Evolutionary conservation across 2,797 vertebrate species (phyloP).

Genomic region (Danio kyathit): DNA sequence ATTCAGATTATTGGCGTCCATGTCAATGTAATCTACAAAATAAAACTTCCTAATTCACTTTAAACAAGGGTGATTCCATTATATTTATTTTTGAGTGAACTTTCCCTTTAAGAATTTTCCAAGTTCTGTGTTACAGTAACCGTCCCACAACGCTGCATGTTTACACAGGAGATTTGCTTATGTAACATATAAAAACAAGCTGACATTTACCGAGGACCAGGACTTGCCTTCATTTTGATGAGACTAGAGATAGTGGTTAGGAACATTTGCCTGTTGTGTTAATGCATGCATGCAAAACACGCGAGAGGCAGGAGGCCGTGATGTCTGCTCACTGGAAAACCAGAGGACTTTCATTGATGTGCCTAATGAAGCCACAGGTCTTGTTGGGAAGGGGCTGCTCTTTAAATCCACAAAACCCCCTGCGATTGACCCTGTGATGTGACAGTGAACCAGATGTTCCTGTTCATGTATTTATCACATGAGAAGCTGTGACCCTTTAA

Average conservation of each 20-base stretch:
- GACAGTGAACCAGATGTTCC: conserved; percentile 34
- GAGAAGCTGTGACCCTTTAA: conserved; percentile 36
- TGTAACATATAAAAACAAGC: conserved; percentile 22
- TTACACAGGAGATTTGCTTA: conserved; percentile 29
- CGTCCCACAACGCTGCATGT: background rate
- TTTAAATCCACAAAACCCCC: conserved; percentile 23
- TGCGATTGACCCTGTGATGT: conserved; percentile 14
- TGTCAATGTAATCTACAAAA: too few species aligned
- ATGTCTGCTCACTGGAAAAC: background rate
- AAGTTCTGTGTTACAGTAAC: background rate
- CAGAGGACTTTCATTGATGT: conserved; percentile 21
- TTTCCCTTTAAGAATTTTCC: background rate
- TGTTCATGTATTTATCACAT: conserved; percentile 41
- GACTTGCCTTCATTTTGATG: conserved; percentile 14
- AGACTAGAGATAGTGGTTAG: background rate
- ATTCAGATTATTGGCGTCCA: too few species aligned
- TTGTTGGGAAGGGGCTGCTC: background rate
- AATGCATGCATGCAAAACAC: conserved; percentile 31
- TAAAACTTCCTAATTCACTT: too few species aligned
- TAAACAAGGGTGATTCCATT: background rate
- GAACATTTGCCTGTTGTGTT: conserved; percentile 44
- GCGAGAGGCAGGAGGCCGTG: background rate
- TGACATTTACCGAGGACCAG: conserved; percentile 16
- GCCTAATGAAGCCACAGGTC: conserved; percentile 16
- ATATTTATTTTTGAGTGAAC: background rate